Conservation (phyloP, 2,797 vertebrate species). For the Sebastiscus albofasciatus region DNA sequence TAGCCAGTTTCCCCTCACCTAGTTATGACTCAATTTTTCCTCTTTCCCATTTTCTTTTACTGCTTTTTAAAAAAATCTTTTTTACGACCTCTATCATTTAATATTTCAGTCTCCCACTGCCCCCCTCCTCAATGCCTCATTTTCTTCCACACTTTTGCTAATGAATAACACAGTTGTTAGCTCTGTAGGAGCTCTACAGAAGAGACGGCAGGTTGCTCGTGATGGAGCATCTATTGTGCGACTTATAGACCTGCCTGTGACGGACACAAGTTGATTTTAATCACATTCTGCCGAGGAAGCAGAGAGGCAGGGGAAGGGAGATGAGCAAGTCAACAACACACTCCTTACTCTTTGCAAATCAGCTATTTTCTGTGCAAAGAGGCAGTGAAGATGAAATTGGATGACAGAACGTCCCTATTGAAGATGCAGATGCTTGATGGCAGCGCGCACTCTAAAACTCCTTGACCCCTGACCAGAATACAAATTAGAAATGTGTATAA, state of each 20-base stretch:
- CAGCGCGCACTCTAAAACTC: conserved; percentile 30
- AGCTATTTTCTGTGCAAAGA: conserved; percentile 51
- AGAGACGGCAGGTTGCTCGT: conserved; percentile 18
- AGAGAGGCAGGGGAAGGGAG: not conserved
- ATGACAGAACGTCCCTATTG: conserved; percentile 17
- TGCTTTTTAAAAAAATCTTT: not conserved
- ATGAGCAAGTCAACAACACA: not conserved
- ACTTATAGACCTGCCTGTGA: conserved; percentile 39
- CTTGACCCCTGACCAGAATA: conserved; percentile 67
- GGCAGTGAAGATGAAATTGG: conserved; percentile 25
- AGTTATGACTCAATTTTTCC: not conserved
- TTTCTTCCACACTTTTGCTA: not conserved
- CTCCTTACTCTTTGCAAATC: conserved; percentile 41
- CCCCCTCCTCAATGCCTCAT: not conserved
- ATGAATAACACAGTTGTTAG: not conserved
- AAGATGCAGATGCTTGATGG: conserved; percentile 43
- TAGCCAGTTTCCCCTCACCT: not conserved
- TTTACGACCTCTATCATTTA: not conserved
- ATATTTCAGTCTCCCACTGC: not conserved
- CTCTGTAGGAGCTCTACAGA: not conserved
- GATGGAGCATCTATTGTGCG: conserved; percentile 32
- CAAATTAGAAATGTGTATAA: conserved; percentile 53
- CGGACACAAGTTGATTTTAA: conserved; percentile 52
- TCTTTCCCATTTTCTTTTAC: not conserved
- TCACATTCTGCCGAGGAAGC: conserved; percentile 37